phyloP scores from a whole-genome alignment of 2,113 vertebrate species.

The Petaurus breviceps region DNA sequence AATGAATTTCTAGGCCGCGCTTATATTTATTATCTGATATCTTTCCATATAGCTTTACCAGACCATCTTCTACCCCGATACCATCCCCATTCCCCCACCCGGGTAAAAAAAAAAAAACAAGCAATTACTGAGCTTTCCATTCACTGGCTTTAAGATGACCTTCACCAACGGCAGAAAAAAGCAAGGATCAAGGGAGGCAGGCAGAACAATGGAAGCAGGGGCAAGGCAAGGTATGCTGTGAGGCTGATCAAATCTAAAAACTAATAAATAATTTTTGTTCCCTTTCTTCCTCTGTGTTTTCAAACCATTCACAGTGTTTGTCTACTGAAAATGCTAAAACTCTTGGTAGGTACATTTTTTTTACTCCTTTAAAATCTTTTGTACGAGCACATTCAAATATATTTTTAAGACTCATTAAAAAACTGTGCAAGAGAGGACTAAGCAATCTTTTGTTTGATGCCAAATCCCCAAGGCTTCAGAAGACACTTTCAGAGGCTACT shows the following conservation, averaged over 20 bases:
- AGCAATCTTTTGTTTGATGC: not conserved
- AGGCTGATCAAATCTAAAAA: not conserved
- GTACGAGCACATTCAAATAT: not conserved
- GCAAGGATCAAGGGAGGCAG: not conserved
- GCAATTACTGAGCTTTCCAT: conserved; percentile 40
- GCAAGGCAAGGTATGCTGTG: not conserved
- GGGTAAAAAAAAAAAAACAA: not conserved
- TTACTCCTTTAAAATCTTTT: not conserved
- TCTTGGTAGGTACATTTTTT: not conserved
- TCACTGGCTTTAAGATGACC: conserved; percentile 33
- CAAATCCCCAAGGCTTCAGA: not conserved
- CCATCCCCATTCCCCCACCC: too few relatives aligned
- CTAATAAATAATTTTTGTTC: not conserved
- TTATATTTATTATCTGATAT: conserved; percentile 13
- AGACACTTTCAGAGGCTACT: not conserved
- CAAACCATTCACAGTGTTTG: not conserved
- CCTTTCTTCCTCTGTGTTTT: not conserved
- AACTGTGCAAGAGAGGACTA: not conserved
- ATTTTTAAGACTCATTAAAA: not conserved
- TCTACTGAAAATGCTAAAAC: not conserved
- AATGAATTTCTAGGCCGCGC: not conserved
- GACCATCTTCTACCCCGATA: not conserved
- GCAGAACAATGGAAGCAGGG: not conserved
- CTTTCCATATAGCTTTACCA: not conserved
- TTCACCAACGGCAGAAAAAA: conserved; percentile 44